phyloP scores from a whole-genome alignment of 2,888 invertebrate species.

The Epicampocera succincta region DNA sequence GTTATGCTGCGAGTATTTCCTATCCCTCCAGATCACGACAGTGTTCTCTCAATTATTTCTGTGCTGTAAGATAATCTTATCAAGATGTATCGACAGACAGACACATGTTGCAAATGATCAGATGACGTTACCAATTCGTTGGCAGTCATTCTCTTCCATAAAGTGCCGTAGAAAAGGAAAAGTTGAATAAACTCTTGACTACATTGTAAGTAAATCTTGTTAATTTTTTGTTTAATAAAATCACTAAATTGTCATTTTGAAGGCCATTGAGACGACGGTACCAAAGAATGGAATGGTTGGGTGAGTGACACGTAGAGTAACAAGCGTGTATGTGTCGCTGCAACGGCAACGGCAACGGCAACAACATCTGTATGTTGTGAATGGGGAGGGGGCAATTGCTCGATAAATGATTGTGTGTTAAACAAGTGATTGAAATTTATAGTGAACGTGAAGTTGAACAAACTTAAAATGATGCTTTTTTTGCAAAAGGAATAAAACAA shows the following conservation, averaged over 20 bases:
- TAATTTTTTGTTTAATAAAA: constrained; percentile 69
- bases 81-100: constrained; percentile 4
- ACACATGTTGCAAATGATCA: constrained; percentile 40
- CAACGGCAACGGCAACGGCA: constrained; percentile 7
- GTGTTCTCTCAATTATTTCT: background rate
- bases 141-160: constrained; percentile 1
- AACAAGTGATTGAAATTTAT: constrained; percentile 53
- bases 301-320: constrained; percentile 47
- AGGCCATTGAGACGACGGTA: constrained; percentile 74
- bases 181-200: constrained; percentile 78
- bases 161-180: constrained; percentile 37
- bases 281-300: constrained; percentile 57
- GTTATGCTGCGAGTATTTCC: constrained; percentile 8
- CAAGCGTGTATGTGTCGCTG: background rate
- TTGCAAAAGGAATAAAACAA: constrained; percentile 33
- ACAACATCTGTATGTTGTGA: too few relatives aligned
- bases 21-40: background rate
- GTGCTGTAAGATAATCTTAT: constrained; percentile 17
- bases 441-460: constrained; percentile 46
- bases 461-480: constrained; percentile 36
- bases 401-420: constrained; percentile 30
- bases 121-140: constrained; percentile 41
- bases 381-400: constrained; percentile 32
- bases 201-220: constrained; percentile 71
- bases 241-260: constrained; percentile 78